Conservation (phyloP, 1,140 invertebrate species). For the Danaus plexippus region DNA sequence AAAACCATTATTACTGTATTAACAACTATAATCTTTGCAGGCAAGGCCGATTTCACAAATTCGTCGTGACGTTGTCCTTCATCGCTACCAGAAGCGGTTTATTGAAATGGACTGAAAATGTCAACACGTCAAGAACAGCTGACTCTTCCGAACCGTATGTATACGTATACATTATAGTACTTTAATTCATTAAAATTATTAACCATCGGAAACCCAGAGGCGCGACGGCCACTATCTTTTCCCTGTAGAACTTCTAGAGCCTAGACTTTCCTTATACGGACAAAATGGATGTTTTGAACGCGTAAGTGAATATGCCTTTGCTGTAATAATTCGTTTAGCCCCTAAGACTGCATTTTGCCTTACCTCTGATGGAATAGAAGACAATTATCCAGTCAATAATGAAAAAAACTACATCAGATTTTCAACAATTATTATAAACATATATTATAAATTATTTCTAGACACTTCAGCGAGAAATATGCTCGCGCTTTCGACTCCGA, state of each 20-base stretch:
- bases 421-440: no score
- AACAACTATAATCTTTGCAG: slow-evolving; percentile 73
- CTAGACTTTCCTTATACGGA: no score
- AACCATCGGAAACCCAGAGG: no score
- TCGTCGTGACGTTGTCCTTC: slow-evolving; percentile 86
- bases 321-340: background rate
- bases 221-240: no score
- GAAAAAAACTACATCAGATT: no score
- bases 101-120: slow-evolving; percentile 86
- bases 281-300: no score
- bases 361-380: no score
- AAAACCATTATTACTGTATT: slow-evolving; percentile 2
- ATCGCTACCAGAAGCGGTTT: slow-evolving; percentile 92
- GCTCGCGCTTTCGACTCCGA: slow-evolving; percentile 88
- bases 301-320: background rate
- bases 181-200: background rate
- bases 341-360: no score
- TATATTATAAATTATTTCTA: slow-evolving; percentile 44
- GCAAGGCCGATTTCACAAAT: slow-evolving; percentile 85
- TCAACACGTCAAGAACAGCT: slow-evolving; percentile 54
- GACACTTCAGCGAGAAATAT: slow-evolving; percentile 87
- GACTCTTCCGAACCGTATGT: slow-evolving; percentile 78
- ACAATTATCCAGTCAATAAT: no score
- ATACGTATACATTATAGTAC: slow-evolving; percentile 2
- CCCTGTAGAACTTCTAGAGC: no score